Evolutionary conservation across 2,113 vertebrate genomes (phyloP), one percentile per base, ranked within the genome.

Genomic region (human (Homo sapiens)): DNA sequence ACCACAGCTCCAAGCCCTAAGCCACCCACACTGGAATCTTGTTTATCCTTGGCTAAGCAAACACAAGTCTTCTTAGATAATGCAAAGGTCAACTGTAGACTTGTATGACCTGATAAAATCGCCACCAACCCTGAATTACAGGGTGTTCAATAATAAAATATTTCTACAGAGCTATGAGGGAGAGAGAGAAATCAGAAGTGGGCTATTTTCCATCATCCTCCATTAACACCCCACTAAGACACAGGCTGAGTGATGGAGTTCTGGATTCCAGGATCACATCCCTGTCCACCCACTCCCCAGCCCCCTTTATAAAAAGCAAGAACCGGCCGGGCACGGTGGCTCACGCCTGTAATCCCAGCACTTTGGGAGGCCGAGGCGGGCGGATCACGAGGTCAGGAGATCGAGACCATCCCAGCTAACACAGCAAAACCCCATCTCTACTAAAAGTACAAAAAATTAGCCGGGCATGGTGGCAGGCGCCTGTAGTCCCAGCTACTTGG

Each of bases 11-110:
- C 48, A 50, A 20, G 38, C 30, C 45, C 45, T 14, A 25, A 50
- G 32, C 92, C 52, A 89, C 78, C 96, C 82, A 68, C 38, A 38
- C 76, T 73, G 45, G 22, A 97, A 93, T 78, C 89, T 43, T 92
- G 79, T 81, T 96, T 94, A 92, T 87, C 88, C 94, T 92, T 35
- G 11, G 68, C 94, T 94, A 90, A 93, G 95, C 95, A 96, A 97
- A 97, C 84, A 80, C 68, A 30, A 96, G 93, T 90, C 96, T 87
- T 76, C 94, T 90, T 84, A 83, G 94, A 97, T 96, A 97, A 98
- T 75, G 94, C 84, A 93, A 96, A 98, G 96, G 98, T 96, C 96
- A 98, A 96, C 84, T 30, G 59, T 12, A 97, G 80, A 96, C 78
- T 88, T 85, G 76, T 57, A 78, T 79, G 76, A 85, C 76, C 94